Percentiles rank a stretch among this genome's conserved stretches.
Conservation (phyloP, 2,888 invertebrate species). For the Trachelus stipa region DNA sequence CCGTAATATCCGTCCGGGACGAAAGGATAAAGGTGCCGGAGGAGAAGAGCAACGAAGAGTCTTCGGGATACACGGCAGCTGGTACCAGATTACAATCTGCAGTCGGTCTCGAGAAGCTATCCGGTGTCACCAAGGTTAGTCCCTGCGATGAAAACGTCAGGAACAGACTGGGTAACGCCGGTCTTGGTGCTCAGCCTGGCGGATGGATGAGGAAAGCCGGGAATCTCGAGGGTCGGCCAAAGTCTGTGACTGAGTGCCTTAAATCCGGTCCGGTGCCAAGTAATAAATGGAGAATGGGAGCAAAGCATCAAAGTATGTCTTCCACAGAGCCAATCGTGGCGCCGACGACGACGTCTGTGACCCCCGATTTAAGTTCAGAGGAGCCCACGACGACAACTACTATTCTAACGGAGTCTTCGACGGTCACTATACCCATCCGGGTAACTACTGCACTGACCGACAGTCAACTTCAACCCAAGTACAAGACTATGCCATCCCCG, state of each 20-base stretch:
- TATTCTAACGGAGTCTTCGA: constrained; percentile 69
- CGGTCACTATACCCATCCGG: constrained; percentile 70
- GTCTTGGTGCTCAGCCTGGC: constrained; percentile 22
- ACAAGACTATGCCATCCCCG: constrained; percentile 73
- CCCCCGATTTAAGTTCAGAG: constrained; percentile 10
- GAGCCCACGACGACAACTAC: constrained; percentile 55
- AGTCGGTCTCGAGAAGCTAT: constrained; percentile 8
- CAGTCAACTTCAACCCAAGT: constrained; percentile 65
- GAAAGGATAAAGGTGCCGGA: constrained; percentile 16
- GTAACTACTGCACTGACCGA: constrained; percentile 55
- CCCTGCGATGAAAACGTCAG: constrained; percentile 61
- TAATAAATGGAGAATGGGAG: constrained; percentile 61
- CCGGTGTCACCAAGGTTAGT: constrained; percentile 49
- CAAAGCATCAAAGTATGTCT: constrained; percentile 50
- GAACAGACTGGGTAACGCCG: constrained; percentile 32
- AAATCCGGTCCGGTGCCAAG: constrained; percentile 47
- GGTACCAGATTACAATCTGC: background rate
- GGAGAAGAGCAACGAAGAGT: constrained; percentile 25
- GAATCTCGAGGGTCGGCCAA: constrained; percentile 50
- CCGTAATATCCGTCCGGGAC: background rate
- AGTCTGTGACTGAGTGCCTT: constrained; percentile 56
- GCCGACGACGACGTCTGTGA: constrained; percentile 20
- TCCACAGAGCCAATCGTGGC: constrained; percentile 40
- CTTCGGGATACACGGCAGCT: constrained; percentile 5
- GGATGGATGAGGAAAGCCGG: constrained; percentile 34